These are phyloP conservation scores for Orchestia grillus DNA, from an alignment of 1,140 invertebrate species.

Conservation along the genomic window DNA sequence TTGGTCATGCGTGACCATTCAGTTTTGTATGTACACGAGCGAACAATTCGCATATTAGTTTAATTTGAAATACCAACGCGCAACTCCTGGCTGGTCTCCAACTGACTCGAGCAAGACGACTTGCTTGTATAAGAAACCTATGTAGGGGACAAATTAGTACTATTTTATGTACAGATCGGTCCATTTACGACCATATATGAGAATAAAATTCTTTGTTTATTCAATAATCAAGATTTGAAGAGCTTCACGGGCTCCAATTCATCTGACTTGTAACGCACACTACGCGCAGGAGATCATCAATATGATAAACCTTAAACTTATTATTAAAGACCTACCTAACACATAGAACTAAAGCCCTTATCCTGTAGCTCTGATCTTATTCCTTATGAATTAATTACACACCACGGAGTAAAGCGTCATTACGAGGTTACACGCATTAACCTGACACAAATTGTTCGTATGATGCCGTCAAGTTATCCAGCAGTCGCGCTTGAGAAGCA, in stretches of 20 bases:
- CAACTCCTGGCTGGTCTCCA: neutral
- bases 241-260: neutral
- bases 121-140: neutral
- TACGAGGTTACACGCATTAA: neutral
- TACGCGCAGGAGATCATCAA: neutral
- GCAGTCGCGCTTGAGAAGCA: neutral
- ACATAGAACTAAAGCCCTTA: neutral
- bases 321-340: neutral
- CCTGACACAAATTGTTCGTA: neutral
- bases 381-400: neutral
- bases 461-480: neutral
- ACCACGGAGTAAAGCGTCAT: neutral
- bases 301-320: neutral
- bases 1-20: constrained; percentile 10
- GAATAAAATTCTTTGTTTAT: constrained; percentile 39
- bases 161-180: constrained; percentile 27
- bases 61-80: neutral
- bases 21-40: constrained; percentile 21
- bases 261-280: neutral
- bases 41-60: neutral
- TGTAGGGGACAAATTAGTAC: neutral
- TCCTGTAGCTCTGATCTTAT: neutral
- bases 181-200: constrained; percentile 20
- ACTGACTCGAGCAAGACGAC: neutral
- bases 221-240: neutral